These are phyloP conservation scores for Syrphus vitripennis DNA, from an alignment of 2,888 invertebrate species.

Conservation along the genomic window DNA sequence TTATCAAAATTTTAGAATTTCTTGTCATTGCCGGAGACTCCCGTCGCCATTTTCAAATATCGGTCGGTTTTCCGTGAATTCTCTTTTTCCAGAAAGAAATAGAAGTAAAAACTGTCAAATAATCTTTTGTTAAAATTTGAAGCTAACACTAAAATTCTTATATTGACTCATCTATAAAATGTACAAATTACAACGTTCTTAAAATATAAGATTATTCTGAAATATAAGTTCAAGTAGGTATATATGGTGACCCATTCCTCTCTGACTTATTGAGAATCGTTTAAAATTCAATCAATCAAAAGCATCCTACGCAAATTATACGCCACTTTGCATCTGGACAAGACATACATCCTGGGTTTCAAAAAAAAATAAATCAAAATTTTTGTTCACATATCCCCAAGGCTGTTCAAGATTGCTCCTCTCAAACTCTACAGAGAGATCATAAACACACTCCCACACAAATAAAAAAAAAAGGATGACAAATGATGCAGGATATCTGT, in stretches of 20 bases:
- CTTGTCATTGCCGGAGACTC: too few relatives aligned
- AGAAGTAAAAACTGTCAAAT: too few relatives aligned
- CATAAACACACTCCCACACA: neutral
- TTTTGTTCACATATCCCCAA: constrained; percentile 58
- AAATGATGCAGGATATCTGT: constrained; percentile 65
- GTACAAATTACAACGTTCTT: neutral
- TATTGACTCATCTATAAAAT: too few relatives aligned
- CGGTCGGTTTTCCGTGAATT: too few relatives aligned
- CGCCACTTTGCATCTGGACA: constrained; percentile 74
- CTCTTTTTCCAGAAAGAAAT: too few relatives aligned
- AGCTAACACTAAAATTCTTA: too few relatives aligned
- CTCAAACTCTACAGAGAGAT: neutral
- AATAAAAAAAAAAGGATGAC: constrained; percentile 45
- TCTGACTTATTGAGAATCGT: constrained; percentile 37
- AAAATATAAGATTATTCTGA: neutral
- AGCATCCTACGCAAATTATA: constrained; percentile 77
- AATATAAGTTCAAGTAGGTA: neutral
- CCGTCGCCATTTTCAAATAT: too few relatives aligned
- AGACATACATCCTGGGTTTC: constrained; percentile 55
- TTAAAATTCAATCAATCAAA: constrained; percentile 70
- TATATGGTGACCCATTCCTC: neutral
- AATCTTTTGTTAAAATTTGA: too few relatives aligned
- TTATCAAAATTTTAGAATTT: too few relatives aligned
- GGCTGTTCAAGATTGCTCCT: constrained; percentile 39
- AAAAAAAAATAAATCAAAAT: constrained; percentile 60